Percentiles rank a stretch among this genome's conserved stretches.
Evolutionary conservation across 2,797 vertebrate species (phyloP).

Genomic region (Propithecus deckenii): DNA sequence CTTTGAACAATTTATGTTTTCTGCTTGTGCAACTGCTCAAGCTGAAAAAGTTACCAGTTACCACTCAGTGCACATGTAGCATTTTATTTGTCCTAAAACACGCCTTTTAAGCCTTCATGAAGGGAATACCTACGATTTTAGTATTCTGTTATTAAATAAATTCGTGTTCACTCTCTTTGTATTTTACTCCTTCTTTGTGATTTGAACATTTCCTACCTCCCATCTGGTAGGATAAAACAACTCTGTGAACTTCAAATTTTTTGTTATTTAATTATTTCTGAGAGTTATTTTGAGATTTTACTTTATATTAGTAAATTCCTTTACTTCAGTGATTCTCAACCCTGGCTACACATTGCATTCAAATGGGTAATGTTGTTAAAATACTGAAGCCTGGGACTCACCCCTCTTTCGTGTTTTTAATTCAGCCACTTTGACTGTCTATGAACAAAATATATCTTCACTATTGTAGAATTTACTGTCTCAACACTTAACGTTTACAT

Average conservation of each 20-base stretch:
- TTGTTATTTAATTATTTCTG: neutral
- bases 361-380: neutral
- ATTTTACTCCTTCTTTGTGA: neutral
- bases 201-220: neutral
- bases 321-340: neutral
- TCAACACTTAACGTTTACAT: neutral
- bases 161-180: neutral
- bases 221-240: neutral
- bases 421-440: neutral
- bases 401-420: neutral
- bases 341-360: neutral
- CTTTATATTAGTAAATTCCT: neutral
- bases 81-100: neutral
- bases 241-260: neutral
- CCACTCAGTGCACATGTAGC: neutral
- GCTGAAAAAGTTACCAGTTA: neutral
- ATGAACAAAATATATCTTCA: neutral
- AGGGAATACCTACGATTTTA: neutral
- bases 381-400: neutral
- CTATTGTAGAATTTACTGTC: neutral
- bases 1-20: neutral
- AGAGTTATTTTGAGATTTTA: neutral
- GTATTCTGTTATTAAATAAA: neutral
- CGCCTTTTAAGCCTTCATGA: neutral
- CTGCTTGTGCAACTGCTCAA: neutral